These are phyloP conservation scores for Ophion costatus DNA, from an alignment of 2,888 invertebrate genomes.

Conservation along the genomic window DNA sequence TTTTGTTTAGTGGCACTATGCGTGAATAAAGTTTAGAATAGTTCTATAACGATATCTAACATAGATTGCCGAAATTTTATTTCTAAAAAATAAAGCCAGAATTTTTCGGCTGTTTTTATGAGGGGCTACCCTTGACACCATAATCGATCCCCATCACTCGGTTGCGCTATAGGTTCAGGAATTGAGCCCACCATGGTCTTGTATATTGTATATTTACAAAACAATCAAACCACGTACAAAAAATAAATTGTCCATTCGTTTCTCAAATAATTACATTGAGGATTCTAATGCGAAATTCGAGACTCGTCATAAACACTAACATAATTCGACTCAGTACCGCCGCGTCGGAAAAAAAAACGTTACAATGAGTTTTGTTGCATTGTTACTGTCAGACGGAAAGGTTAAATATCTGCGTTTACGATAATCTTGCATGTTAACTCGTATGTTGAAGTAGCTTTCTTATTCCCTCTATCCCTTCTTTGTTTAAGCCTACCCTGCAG, in stretches of 20 bases:
- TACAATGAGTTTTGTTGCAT: not conserved
- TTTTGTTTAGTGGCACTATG: too few relatives aligned
- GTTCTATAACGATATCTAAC: too few relatives aligned
- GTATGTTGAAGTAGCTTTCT: not conserved
- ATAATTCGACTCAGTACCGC: too few relatives aligned
- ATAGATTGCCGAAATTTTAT: too few relatives aligned
- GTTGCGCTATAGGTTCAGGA: not conserved
- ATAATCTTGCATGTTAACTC: not conserved
- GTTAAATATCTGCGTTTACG: not conserved
- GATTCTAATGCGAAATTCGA: not conserved
- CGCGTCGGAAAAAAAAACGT: too few relatives aligned
- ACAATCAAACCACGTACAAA: not conserved
- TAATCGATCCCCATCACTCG: not conserved
- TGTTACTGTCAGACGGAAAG: constrained; percentile 11
- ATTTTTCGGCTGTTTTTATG: too few relatives aligned
- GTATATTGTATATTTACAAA: not conserved
- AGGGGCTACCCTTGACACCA: not conserved
- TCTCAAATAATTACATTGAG: not conserved
- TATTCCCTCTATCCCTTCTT: constrained; percentile 1
- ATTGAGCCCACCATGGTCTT: not conserved
- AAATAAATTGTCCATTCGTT: not conserved
- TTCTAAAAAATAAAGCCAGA: too few relatives aligned
- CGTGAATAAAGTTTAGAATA: too few relatives aligned
- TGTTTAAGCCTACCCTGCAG: constrained; percentile 29
- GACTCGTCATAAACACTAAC: not conserved